Evolutionary conservation across 2,113 vertebrate genomes (phyloP).

Genomic region (Phyllostomus hastatus): DNA sequence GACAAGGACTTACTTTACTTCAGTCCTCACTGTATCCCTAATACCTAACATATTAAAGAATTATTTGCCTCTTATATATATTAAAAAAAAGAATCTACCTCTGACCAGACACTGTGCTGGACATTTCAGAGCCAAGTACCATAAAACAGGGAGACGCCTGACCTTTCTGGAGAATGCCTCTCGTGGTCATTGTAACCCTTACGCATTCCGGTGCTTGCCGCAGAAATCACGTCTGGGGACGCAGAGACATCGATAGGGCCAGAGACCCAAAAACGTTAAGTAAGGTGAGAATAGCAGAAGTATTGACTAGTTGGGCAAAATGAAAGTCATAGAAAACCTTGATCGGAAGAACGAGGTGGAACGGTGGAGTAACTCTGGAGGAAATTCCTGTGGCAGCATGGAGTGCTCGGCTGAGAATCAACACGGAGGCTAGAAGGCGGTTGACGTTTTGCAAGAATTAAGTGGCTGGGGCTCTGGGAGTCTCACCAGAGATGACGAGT

Average conservation of each 20-base stretch:
- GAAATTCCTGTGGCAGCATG: background rate
- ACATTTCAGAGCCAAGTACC: background rate
- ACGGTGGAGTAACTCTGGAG: background rate
- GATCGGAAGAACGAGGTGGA: background rate
- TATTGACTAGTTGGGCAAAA: background rate
- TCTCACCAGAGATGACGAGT: background rate
- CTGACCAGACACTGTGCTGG: background rate
- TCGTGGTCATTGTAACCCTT: background rate
- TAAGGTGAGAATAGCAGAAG: background rate
- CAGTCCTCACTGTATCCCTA: too few relatives aligned
- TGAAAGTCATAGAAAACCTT: background rate
- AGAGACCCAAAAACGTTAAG: background rate
- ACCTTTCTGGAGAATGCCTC: background rate
- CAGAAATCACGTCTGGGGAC: background rate
- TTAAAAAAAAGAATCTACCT: background rate
- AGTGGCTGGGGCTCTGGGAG: background rate
- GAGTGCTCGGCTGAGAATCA: background rate
- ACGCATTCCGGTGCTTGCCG: background rate
- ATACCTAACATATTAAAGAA: too few relatives aligned
- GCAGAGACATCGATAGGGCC: background rate
- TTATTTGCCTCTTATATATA: too few relatives aligned
- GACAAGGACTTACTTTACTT: too few relatives aligned
- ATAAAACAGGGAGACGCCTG: background rate
- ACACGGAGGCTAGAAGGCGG: background rate
- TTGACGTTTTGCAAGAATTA: background rate